These are phyloP conservation scores for Otolemur crassicaudatus DNA, from an alignment of 2,797 vertebrate genomes.

Conservation along the genomic window DNA sequence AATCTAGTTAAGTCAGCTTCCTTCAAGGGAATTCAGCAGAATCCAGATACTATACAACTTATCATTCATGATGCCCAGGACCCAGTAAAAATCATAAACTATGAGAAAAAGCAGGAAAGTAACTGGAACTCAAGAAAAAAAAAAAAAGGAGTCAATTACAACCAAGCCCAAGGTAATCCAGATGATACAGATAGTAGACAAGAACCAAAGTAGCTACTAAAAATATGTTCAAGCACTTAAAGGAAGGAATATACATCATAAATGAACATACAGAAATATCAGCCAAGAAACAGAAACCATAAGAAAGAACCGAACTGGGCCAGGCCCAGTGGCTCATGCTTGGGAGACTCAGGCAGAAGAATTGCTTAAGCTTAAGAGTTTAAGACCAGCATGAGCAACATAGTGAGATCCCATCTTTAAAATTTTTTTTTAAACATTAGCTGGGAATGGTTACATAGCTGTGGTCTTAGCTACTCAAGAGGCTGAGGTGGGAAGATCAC, in stretches of 20 bases:
- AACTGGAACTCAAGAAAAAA: neutral
- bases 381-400: neutral
- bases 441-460: too few species aligned
- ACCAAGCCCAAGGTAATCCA: neutral
- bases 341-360: neutral
- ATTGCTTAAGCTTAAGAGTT: neutral
- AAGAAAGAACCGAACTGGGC: neutral
- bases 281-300: neutral
- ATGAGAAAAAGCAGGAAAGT: neutral
- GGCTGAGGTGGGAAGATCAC: neutral
- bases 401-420: neutral
- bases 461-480: neutral
- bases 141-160: neutral
- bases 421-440: neutral
- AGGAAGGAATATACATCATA: neutral
- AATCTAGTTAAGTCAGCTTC: neutral
- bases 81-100: neutral
- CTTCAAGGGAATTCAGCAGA: neutral
- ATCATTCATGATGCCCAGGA: neutral
- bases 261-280: neutral
- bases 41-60: neutral
- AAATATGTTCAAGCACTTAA: neutral
- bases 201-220: neutral
- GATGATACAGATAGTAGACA: neutral
- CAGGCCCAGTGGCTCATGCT: neutral